A percentile compares a stretch with the other conserved stretches of the same genome.
phyloP scores from a whole-genome alignment of 1,140 invertebrate species.

The Leguminivora glycinivorella region DNA sequence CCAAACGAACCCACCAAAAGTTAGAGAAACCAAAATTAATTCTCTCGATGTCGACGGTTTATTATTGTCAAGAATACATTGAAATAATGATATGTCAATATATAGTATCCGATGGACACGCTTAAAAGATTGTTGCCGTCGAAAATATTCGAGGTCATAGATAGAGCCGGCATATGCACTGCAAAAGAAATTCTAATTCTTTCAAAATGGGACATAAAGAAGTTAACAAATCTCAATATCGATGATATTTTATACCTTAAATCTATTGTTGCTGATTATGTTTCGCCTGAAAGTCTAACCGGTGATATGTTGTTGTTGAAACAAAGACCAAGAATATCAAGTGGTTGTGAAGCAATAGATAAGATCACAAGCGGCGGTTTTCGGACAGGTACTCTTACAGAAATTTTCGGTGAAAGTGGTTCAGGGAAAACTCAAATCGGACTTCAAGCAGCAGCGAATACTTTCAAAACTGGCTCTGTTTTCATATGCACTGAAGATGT shows the following conservation, averaged over 20 bases:
- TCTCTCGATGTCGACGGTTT: background rate
- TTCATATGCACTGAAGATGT: conserved; percentile 70
- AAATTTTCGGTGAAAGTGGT: conserved; percentile 90
- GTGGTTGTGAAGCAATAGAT: conserved; percentile 83
- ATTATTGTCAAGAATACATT: background rate
- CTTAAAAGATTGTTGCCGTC: conserved; percentile 51
- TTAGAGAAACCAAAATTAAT: background rate
- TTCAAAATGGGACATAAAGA: conserved; percentile 63
- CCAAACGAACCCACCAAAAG: background rate
- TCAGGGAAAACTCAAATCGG: conserved; percentile 92
- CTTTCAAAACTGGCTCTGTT: conserved; percentile 51
- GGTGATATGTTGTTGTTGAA: conserved; percentile 36
- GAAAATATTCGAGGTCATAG: conserved; percentile 55
- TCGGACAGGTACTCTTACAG: conserved; percentile 85
- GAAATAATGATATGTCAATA: background rate
- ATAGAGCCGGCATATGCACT: conserved; percentile 56
- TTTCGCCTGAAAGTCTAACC: conserved; percentile 39
- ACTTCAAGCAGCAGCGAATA: conserved; percentile 82
- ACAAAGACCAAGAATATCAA: conserved; percentile 65
- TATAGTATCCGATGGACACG: background rate
- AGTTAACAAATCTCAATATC: conserved; percentile 52
- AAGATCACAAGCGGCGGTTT: conserved; percentile 85
- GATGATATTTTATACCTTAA: conserved; percentile 61
- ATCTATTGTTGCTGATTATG: conserved; percentile 47
- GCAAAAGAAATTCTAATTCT: conserved; percentile 56